Conservation (phyloP, 2,113 vertebrate genomes). For the Lynx canadensis region DNA sequence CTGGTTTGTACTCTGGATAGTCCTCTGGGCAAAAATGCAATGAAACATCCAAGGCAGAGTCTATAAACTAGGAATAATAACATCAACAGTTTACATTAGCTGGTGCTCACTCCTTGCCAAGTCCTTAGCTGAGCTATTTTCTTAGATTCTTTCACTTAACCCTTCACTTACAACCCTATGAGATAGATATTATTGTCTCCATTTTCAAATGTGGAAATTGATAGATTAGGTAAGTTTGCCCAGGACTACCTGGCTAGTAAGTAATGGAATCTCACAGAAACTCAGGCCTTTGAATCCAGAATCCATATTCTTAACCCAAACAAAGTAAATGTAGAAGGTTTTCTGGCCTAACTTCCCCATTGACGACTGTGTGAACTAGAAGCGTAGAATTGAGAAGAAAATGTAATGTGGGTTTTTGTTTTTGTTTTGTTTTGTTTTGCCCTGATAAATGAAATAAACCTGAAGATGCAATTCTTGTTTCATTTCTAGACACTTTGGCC, state of each 20-base stretch:
- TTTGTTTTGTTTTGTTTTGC: neutral
- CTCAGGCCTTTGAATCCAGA: neutral
- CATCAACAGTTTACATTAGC: neutral
- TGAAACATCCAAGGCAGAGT: neutral
- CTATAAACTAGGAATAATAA: neutral
- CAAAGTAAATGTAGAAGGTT: neutral
- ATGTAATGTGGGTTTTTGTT: neutral
- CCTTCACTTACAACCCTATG: neutral
- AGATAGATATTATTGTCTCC: neutral
- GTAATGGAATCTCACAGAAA: neutral
- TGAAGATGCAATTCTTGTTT: neutral
- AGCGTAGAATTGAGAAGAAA: neutral
- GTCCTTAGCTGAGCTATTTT: neutral
- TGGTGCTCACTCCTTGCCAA: neutral
- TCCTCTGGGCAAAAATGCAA: constrained; percentile 8
- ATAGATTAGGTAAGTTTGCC: neutral
- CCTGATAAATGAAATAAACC: neutral
- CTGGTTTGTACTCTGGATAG: neutral
- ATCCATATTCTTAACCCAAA: neutral
- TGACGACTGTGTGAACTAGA: neutral
- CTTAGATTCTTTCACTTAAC: neutral
- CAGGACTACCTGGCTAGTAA: neutral
- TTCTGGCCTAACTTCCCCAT: neutral
- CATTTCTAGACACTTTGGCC: neutral
- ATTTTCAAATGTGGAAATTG: neutral